A percentile compares a stretch with the other conserved stretches of the same genome.
Conservation (phyloP, 2,113 vertebrate genomes). For the Bos javanicus region DNA sequence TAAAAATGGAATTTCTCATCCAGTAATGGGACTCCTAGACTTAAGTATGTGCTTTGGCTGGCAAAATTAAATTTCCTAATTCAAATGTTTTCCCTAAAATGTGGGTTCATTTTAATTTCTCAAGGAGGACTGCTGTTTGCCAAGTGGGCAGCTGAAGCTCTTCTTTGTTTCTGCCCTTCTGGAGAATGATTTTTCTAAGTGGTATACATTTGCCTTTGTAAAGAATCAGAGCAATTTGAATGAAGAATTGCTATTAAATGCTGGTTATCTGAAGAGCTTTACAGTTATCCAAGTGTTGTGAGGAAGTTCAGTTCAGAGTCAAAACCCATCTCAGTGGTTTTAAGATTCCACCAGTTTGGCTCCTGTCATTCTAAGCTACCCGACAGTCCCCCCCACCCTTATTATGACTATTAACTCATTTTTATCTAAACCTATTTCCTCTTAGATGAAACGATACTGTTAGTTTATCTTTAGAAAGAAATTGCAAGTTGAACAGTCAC, state of each 20-base stretch:
- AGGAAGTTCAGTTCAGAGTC: conserved; percentile 1
- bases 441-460: background rate
- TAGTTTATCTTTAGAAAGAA: conserved; percentile 23
- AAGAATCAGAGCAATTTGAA: background rate
- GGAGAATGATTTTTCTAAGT: background rate
- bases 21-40: background rate
- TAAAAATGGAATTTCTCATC: background rate
- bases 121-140: background rate
- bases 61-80: background rate
- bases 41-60: background rate
- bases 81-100: background rate
- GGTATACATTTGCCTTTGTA: background rate
- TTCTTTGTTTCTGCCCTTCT: background rate
- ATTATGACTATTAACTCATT: background rate
- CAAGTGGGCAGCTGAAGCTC: background rate
- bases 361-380: background rate
- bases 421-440: background rate
- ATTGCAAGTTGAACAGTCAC: background rate
- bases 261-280: background rate
- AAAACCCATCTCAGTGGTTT: background rate
- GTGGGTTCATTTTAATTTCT: background rate
- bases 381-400: background rate
- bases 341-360: background rate
- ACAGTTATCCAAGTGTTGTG: background rate
- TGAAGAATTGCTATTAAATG: background rate